These are phyloP conservation scores for Cranoglanis bouderius DNA, from an alignment of 2,113 vertebrate genomes.

Conservation along the genomic window DNA sequence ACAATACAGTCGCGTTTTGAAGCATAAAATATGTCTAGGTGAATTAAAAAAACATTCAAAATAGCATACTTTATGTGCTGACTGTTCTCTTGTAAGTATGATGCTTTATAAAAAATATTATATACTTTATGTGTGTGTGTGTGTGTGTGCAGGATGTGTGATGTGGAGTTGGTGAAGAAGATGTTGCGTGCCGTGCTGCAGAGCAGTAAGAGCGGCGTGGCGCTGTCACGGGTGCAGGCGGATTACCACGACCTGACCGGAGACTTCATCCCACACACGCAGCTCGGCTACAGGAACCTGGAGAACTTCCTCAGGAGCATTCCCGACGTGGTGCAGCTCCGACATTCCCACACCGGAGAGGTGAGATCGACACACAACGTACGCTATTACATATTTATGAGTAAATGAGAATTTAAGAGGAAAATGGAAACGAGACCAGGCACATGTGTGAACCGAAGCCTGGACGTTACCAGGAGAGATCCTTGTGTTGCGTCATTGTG, in stretches of 20 bases:
- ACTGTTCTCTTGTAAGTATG: background rate
- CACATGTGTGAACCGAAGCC: background rate
- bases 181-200: slow-evolving; percentile 86
- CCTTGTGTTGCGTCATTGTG: too few species aligned
- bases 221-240: slow-evolving; percentile 74
- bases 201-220: slow-evolving; percentile 81
- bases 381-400: rapidly evolving
- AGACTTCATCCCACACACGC: slow-evolving; percentile 81
- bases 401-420: background rate
- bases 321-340: slow-evolving; percentile 82
- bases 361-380: slow-evolving; percentile 58
- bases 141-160: slow-evolving; percentile 75
- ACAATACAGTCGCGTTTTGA: background rate
- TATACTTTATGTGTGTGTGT: background rate
- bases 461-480: background rate
- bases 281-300: slow-evolving; percentile 78
- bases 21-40: too few species aligned
- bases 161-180: slow-evolving; percentile 80
- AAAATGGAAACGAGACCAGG: background rate
- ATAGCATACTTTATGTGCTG: background rate
- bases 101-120: background rate
- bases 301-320: slow-evolving; percentile 82
- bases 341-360: slow-evolving; percentile 73
- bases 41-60: too few species aligned
- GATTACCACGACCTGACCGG: slow-evolving; percentile 85